These are phyloP conservation scores for Aelia acuminata DNA, from an alignment of 2,888 invertebrate genomes.

Conservation along the genomic window DNA sequence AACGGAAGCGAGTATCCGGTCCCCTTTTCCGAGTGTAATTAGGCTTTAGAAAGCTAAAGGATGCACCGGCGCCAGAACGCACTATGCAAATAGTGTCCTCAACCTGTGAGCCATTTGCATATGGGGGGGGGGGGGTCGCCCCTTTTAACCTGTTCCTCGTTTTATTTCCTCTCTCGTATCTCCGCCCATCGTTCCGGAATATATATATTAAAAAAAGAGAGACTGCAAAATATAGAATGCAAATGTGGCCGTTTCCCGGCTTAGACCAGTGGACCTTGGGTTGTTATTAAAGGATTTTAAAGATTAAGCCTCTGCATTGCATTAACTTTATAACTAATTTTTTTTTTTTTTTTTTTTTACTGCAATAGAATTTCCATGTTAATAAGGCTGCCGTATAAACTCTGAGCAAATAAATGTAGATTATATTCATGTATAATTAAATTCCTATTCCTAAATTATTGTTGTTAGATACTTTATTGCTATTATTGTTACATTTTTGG, in stretches of 20 bases:
- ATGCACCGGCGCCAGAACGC: conserved; percentile 1
- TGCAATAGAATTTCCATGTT: background rate
- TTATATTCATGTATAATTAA: too few relatives aligned
- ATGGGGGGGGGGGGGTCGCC: background rate
- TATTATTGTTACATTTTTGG: too few relatives aligned
- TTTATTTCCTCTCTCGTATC: background rate
- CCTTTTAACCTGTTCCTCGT: background rate
- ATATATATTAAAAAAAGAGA: background rate
- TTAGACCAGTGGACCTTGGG: background rate
- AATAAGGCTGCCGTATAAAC: background rate
- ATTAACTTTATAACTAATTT: background rate
- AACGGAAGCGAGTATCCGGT: background rate
- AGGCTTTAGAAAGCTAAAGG: background rate
- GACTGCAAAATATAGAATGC: background rate
- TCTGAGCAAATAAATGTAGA: background rate
- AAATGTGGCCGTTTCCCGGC: background rate
- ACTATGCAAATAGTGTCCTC: background rate
- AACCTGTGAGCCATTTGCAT: background rate
- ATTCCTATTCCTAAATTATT: too few relatives aligned
- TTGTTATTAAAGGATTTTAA: background rate
- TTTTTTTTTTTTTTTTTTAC: background rate
- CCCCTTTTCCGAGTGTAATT: background rate
- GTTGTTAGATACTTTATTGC: too few relatives aligned
- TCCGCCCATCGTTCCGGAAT: background rate
- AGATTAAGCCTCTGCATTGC: background rate